Conservation (phyloP, 2,113 vertebrate species). For the Amphilophus citrinellus region DNA sequence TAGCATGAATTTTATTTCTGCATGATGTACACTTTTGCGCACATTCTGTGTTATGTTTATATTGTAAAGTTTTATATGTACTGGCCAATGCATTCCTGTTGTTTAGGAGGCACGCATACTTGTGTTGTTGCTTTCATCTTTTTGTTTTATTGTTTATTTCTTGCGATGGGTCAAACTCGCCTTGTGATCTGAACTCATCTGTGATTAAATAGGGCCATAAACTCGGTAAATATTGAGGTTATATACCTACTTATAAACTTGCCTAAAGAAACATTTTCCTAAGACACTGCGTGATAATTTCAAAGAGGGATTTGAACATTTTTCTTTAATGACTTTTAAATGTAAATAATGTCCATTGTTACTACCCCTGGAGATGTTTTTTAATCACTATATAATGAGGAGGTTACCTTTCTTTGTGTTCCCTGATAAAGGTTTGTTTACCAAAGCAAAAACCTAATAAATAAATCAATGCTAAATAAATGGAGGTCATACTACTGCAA, state of each 20-base stretch:
- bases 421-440: background rate
- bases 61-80: background rate
- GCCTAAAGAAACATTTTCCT: background rate
- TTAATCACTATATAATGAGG: background rate
- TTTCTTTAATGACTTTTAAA: conserved; percentile 15
- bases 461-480: background rate
- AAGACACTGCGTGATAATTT: background rate
- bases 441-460: background rate
- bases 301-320: background rate
- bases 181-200: background rate
- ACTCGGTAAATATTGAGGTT: background rate
- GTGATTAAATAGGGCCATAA: background rate
- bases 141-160: background rate
- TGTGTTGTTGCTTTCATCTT: background rate
- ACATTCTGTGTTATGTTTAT: background rate
- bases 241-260: background rate
- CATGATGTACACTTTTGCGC: background rate
- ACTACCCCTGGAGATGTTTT: background rate
- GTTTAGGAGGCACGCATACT: background rate
- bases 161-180: background rate
- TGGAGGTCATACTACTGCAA: background rate
- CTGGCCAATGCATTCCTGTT: background rate
- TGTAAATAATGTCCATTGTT: conserved; percentile 15
- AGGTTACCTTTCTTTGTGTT: conserved; percentile 3
- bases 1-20: background rate